These are phyloP conservation scores for Acronicta leporina DNA, from an alignment of 2,888 invertebrate species.

Conservation along the genomic window DNA sequence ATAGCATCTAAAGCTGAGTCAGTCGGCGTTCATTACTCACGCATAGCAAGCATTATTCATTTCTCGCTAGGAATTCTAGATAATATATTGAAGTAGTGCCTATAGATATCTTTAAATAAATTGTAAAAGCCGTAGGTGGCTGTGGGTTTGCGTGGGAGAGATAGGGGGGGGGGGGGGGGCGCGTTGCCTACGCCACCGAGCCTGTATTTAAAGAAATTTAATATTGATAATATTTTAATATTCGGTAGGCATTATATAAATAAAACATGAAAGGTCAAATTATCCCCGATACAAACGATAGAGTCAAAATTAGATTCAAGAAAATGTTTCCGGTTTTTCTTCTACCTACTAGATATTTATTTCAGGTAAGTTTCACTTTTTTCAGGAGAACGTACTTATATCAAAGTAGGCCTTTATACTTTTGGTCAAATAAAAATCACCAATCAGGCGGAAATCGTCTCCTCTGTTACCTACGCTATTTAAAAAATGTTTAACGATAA, in stretches of 20 bases:
- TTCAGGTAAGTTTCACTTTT: too few species aligned
- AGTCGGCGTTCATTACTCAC: slow-evolving; percentile 47
- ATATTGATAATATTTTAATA: slow-evolving; percentile 47
- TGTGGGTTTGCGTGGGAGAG: slow-evolving; percentile 45
- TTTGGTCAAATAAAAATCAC: too few species aligned
- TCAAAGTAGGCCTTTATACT: too few species aligned
- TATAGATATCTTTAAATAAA: slow-evolving; percentile 46
- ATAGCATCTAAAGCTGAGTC: slow-evolving; percentile 46
- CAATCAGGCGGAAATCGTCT: too few species aligned
- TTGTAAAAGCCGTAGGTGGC: slow-evolving; percentile 43
- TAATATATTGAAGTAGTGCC: slow-evolving; percentile 32
- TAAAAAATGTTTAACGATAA: too few species aligned
- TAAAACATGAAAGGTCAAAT: slow-evolving; percentile 48
- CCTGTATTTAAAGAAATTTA: slow-evolving; percentile 52
- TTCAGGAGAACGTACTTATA: neutral
- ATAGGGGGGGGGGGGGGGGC: slow-evolving; percentile 15
- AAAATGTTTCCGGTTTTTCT: slow-evolving; percentile 17
- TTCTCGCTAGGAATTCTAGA: slow-evolving; percentile 45
- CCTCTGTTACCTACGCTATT: too few species aligned
- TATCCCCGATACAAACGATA: slow-evolving; percentile 36
- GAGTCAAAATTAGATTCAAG: slow-evolving; percentile 27
- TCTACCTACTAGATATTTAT: too few species aligned
- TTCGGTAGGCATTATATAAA: slow-evolving; percentile 35
- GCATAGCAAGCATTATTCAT: slow-evolving; percentile 40
- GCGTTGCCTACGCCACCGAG: slow-evolving; percentile 22